phyloP scores from a whole-genome alignment of 2,113 vertebrate species.

The Arothron firmamentum region DNA sequence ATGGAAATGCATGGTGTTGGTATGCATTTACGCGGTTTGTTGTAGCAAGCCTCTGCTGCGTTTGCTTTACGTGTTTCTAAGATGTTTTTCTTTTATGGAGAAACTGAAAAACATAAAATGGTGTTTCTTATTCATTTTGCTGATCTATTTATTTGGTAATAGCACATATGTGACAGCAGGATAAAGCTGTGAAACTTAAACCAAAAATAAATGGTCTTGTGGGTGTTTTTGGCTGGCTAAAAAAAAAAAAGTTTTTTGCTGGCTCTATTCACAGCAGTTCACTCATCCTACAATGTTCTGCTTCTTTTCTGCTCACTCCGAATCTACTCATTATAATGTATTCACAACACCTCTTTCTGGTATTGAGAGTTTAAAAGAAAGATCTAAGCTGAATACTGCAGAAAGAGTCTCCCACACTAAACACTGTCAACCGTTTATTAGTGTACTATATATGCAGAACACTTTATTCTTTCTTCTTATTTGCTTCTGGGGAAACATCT shows the following conservation, averaged over 20 bases:
- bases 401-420: too few species aligned
- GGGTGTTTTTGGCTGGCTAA: not conserved
- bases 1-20: conserved; percentile 42
- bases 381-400: too few species aligned
- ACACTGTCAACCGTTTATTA: too few species aligned
- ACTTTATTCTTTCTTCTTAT: not conserved
- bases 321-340: too few species aligned
- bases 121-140: too few species aligned
- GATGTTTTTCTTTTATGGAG: not conserved
- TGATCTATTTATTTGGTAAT: too few species aligned
- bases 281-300: not conserved
- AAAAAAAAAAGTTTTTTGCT: not conserved
- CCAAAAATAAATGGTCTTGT: not conserved
- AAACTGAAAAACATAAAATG: not conserved
- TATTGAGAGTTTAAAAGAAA: too few species aligned
- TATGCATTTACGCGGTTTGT: conserved; percentile 7
- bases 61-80: not conserved
- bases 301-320: not conserved
- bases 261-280: not conserved
- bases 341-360: too few species aligned
- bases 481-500: not conserved
- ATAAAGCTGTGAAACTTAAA: not conserved
- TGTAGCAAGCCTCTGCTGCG: not conserved
- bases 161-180: not conserved
- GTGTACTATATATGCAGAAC: too few species aligned